These are phyloP conservation scores for Gymnopithys bicolor DNA, from an alignment of 2,797 vertebrate species.

Conservation along the genomic window DNA sequence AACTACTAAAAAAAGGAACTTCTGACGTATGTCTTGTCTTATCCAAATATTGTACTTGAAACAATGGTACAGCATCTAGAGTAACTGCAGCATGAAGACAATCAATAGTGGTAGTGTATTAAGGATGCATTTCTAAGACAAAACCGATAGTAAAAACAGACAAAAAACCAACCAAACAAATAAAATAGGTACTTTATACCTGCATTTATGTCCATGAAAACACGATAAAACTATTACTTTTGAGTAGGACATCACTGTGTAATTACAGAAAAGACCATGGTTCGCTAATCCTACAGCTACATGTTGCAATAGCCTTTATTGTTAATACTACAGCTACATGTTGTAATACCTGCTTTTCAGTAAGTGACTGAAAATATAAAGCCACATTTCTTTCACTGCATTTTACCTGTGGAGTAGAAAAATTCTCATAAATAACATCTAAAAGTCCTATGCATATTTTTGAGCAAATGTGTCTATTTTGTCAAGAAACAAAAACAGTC, in stretches of 20 bases:
- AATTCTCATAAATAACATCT: background rate
- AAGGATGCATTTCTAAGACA: background rate
- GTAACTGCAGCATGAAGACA: background rate
- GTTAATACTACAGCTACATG: background rate
- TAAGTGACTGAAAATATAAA: background rate
- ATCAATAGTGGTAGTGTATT: background rate
- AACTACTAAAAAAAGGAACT: background rate
- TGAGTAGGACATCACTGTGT: background rate
- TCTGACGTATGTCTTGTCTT: background rate
- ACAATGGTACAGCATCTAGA: background rate
- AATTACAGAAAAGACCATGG: background rate
- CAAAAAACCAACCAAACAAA: too few relatives aligned
- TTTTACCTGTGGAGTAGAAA: background rate
- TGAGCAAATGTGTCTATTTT: background rate
- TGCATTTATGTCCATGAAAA: background rate
- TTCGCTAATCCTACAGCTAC: background rate
- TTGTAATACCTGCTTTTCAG: background rate
- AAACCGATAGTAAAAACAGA: background rate
- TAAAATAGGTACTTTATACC: rapidly evolving
- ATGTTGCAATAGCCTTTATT: background rate
- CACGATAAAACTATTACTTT: background rate
- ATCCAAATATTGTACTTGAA: background rate
- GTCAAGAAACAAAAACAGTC: background rate
- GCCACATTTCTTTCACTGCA: background rate
- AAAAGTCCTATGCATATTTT: background rate